Evolutionary conservation across 2,113 vertebrate species (phyloP), one percentile per base, ranked within the genome.

Genomic region (Macquaria australasica): DNA sequence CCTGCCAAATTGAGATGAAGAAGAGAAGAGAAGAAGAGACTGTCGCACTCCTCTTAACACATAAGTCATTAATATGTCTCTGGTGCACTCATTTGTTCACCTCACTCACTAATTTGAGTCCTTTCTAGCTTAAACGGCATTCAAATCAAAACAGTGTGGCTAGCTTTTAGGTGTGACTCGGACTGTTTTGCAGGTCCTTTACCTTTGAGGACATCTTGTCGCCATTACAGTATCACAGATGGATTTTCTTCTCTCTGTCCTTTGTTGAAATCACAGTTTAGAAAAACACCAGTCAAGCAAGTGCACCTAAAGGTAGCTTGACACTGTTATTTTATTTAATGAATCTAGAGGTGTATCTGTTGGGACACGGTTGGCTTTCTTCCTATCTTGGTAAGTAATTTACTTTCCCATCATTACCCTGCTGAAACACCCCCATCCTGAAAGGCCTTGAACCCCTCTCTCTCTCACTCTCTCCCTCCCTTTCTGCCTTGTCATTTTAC

Each of bases 401-500:
- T 87, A 87, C 84, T 85, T 91, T 89, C 76, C 87, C 85, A 72
- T 89, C 83, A 94, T 88, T 90, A 93, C 83, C 75, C 86, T 34
- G 59, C 85, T 84, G 83, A 89, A 91, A 90, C 85, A 86, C 92
- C 91, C 89, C 74, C 85, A 90, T 86, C 86, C 90, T 74, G 37
- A 81, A 90, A 86, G 86, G 89, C 91, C 93, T 93, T 94, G 90
- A 93, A 90, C 79, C 64, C 87, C 81, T 59, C 64, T 63, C 84
- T 87, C 83, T 84, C 81, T 25, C 20, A 81, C 77, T 23, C 28
- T 83, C 88, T 87, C 69, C 37, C 87, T 88, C 86, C 64, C 87
- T 87, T 78, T 89, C 79, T 87, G 87, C 90, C 93, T 94, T 95
- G 88, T 95, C 95, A 85, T 91, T 94, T 91, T 82, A 73, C 86